These are phyloP conservation scores for Thryonomys swinderianus DNA, from an alignment of 2,113 vertebrate genomes.

Conservation along the genomic window DNA sequence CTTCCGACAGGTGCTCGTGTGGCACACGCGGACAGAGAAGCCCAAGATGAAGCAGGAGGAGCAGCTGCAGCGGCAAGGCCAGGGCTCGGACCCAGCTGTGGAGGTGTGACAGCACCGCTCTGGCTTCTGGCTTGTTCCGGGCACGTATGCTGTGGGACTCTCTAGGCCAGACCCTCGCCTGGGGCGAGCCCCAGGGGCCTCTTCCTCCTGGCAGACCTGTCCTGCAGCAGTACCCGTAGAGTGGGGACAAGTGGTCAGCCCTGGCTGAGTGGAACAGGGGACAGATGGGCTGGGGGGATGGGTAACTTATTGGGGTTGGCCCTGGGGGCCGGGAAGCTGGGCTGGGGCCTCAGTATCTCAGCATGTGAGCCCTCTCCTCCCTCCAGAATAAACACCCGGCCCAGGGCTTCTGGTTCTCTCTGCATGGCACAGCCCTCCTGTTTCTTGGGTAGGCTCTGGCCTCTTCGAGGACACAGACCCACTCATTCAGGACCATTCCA, in stretches of 20 bases:
- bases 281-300: conserved; percentile 44
- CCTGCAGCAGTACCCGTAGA: conserved; percentile 61
- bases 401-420: background rate
- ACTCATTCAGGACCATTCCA: background rate
- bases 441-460: background rate
- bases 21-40: conserved; percentile 96
- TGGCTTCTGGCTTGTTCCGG: background rate
- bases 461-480: background rate
- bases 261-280: conserved; percentile 58
- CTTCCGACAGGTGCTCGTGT: conserved; percentile 91
- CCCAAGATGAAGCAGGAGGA: conserved; percentile 96
- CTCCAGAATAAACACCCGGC: conserved; percentile 77
- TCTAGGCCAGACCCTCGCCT: background rate
- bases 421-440: background rate
- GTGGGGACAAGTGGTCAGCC: conserved; percentile 61
- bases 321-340: conserved; percentile 70
- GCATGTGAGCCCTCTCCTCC: conserved; percentile 73
- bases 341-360: conserved; percentile 74
- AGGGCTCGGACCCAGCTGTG: conserved; percentile 91
- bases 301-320: conserved; percentile 76
- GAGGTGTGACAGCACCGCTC: conserved; percentile 86
- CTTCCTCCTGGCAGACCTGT: conserved; percentile 18
- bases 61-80: conserved; percentile 91
- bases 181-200: conserved; percentile 51
- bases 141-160: conserved; percentile 24